These are phyloP conservation scores for Drosophila pallidifrons DNA, from an alignment of 1,140 invertebrate genomes.

Conservation along the genomic window DNA sequence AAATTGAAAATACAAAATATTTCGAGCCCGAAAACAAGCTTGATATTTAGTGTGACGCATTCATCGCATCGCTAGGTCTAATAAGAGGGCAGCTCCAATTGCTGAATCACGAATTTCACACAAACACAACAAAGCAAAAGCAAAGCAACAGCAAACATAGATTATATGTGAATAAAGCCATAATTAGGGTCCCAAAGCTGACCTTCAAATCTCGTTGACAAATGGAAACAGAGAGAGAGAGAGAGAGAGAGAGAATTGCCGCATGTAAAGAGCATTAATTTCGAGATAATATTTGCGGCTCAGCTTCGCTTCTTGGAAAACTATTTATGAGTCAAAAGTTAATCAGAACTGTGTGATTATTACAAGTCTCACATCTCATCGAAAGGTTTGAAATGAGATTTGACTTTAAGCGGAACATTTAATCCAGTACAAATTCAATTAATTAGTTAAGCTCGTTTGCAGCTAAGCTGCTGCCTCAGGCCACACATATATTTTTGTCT, in stretches of 20 bases:
- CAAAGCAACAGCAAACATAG: background rate
- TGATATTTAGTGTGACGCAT: slow-evolving; percentile 16
- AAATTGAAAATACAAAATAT: slow-evolving; percentile 6
- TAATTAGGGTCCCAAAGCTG: slow-evolving; percentile 23
- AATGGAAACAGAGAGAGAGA: background rate
- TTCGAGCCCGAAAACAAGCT: slow-evolving; percentile 6
- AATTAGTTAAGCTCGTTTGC: slow-evolving; percentile 31
- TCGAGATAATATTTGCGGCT: slow-evolving; percentile 4
- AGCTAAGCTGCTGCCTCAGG: slow-evolving; percentile 15
- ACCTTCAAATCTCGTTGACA: slow-evolving; percentile 23
- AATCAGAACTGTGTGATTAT: background rate
- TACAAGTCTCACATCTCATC: background rate
- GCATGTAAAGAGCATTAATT: slow-evolving; percentile 8
- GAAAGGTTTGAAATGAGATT: slow-evolving; percentile 7
- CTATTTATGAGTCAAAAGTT: slow-evolving; percentile 9
- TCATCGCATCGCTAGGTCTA: slow-evolving; percentile 3
- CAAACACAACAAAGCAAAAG: background rate
- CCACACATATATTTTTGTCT: background rate
- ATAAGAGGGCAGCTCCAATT: slow-evolving; percentile 25
- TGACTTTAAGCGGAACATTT: background rate
- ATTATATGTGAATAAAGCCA: slow-evolving; percentile 40
- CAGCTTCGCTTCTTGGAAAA: background rate
- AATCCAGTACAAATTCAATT: slow-evolving; percentile 23
- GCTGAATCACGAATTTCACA: slow-evolving; percentile 33
- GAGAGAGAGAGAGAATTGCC: background rate